Evolutionary conservation across 2,113 vertebrate genomes (phyloP).

Genomic region (Crotalus helleri): DNA sequence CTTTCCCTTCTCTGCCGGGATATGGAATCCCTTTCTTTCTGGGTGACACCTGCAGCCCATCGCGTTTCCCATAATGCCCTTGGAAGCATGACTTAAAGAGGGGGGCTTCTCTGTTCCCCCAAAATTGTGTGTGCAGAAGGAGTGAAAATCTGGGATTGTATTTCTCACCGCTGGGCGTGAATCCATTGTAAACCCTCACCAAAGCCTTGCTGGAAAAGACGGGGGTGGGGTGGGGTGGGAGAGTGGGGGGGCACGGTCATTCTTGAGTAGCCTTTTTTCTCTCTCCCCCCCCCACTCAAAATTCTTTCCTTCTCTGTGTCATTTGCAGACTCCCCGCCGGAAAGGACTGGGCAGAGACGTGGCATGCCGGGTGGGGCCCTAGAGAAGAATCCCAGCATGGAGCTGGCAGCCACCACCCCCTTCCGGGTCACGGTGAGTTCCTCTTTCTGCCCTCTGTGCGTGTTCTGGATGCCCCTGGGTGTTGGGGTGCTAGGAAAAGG

Average conservation of each 20-base stretch:
- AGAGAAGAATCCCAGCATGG: slow-evolving; percentile 86
- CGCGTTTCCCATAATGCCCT: not conserved
- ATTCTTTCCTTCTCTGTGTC: not conserved
- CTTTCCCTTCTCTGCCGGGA: not conserved
- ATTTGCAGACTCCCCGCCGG: slow-evolving; percentile 88
- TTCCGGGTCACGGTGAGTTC: slow-evolving; percentile 92
- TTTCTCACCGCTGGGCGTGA: not conserved
- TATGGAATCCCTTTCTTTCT: not conserved
- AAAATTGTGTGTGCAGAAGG: not conserved
- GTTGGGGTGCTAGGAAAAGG: not conserved
- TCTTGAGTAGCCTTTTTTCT: not conserved
- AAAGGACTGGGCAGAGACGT: slow-evolving; percentile 87
- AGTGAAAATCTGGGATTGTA: not conserved
- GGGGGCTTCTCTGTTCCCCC: not conserved
- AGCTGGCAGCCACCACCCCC: slow-evolving; percentile 79
- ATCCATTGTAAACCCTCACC: not conserved
- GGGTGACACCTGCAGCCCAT: not conserved
- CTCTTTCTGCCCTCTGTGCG: slow-evolving; percentile 4
- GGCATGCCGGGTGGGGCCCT: slow-evolving; percentile 85
- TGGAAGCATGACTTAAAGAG: not conserved
- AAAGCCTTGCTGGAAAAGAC: not conserved
- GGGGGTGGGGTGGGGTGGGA: not conserved
- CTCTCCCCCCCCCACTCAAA: not conserved
- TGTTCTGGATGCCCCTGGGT: not conserved
- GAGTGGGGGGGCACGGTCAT: not conserved